Evolutionary conservation across 2,113 vertebrate species (phyloP), one percentile per base, ranked within the genome.

Genomic region (Bubo blakistoni): DNA sequence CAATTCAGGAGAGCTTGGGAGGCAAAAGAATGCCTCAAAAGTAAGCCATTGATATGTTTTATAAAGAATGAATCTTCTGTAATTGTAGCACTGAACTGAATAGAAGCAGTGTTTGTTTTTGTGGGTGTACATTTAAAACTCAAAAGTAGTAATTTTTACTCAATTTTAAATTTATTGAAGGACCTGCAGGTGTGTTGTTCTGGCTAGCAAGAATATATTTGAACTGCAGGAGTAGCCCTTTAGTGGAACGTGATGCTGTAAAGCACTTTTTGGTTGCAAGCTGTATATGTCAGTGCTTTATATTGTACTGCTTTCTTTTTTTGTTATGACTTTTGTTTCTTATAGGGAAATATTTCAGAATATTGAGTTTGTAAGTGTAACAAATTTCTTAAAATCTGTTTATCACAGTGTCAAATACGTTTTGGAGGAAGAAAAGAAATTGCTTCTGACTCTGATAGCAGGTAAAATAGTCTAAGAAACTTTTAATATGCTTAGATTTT

Each of bases 361-460:
- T 96, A 74, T 13, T 36, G 29, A 34, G 24, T 36, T 80, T 65
- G 9, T 54, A 69, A 59, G 26, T 16, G 7, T 62, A 69, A 67
- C 7, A 59, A 86, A 46, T 11, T 10, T 65, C 15, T 57, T 74
- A 36, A 91, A 85, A 86, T 90, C 32, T 86, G 7, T 83, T 63
- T 76, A 90, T 74, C 97, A 17, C 98, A 99, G 99, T 99, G 99
- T 98, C 99, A 99, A 97, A 99, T 99, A 95, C 99, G 99, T 62
- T 99, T 99, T 95, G 99, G 99, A 97, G 99, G 99, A 96, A 98
- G 99, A 96, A 99, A 99, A 96, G 99, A 99, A 98, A 99, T 99
- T 52, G 99, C 99, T 66, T 99, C 99, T 7, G 99, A 99, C 97
- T 99, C 99, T 11, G 99, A 99, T 97, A 99, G 99, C 98, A 99